These are phyloP conservation scores for Pogonocichla stellata DNA, from an alignment of 2,113 vertebrate genomes.

Conservation along the genomic window DNA sequence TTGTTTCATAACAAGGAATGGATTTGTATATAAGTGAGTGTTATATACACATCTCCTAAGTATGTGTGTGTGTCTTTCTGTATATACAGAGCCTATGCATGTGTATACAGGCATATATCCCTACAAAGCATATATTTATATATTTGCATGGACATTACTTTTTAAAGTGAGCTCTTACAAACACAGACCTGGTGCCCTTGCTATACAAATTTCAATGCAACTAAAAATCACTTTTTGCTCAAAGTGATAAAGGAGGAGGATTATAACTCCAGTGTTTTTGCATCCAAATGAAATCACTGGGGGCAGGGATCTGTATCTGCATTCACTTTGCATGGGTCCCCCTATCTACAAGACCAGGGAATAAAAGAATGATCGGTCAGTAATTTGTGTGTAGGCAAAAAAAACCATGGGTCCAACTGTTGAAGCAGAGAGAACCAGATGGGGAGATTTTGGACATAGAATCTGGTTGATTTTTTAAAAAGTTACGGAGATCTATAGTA, in stretches of 20 bases:
- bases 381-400: background rate
- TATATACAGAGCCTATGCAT: background rate
- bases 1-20: constrained; percentile 36
- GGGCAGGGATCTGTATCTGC: background rate
- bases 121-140: background rate
- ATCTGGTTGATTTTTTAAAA: background rate
- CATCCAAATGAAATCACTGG: background rate
- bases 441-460: background rate
- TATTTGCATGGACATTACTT: background rate
- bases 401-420: background rate
- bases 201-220: background rate
- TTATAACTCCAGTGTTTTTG: background rate
- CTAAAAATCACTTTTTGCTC: background rate
- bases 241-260: background rate
- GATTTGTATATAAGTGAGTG: constrained; percentile 51
- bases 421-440: background rate
- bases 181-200: background rate
- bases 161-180: background rate
- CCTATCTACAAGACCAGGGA: constrained; percentile 22
- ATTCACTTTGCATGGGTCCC: background rate
- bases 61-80: constrained; percentile 20
- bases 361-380: background rate
- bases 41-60: constrained; percentile 29
- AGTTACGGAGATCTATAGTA: accelerated
- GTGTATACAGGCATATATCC: background rate